These are phyloP conservation scores for Tipula lateralis DNA, from an alignment of 2,888 invertebrate species.

Conservation along the genomic window DNA sequence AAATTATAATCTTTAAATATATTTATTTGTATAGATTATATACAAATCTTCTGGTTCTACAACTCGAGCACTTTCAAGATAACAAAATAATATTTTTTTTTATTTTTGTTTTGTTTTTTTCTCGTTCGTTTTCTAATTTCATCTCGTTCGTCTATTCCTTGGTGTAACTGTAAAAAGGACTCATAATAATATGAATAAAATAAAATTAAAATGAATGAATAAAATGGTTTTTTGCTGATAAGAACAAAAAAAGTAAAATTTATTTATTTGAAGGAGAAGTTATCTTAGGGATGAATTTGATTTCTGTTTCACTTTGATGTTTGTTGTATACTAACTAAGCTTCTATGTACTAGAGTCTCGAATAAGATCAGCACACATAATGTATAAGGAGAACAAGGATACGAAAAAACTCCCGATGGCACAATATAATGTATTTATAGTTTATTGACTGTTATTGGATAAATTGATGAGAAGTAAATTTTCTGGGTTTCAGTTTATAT, in stretches of 20 bases:
- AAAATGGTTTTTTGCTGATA: background rate
- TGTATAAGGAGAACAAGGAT: background rate
- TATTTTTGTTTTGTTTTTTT: background rate
- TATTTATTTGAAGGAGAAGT: background rate
- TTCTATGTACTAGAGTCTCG: background rate
- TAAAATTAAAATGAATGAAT: constrained; percentile 2
- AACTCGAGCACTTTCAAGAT: no score
- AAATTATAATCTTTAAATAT: no score
- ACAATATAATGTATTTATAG: background rate
- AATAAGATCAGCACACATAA: background rate
- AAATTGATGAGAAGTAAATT: constrained; percentile 24
- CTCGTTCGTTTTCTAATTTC: constrained; percentile 2
- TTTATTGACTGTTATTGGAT: background rate
- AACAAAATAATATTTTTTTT: background rate
- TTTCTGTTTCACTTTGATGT: background rate
- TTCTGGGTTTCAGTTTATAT: constrained; percentile 24
- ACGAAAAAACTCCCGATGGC: background rate
- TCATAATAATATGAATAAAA: background rate
- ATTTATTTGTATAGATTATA: no score
- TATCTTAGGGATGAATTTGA: background rate
- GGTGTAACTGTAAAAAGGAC: background rate
- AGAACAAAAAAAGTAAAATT: background rate
- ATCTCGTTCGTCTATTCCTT: background rate
- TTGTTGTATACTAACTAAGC: background rate
- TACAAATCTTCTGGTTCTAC: no score